Evolutionary conservation across 1,140 invertebrate genomes (phyloP), one percentile per base, ranked within the genome.

Genomic region (Apis cerana): DNA sequence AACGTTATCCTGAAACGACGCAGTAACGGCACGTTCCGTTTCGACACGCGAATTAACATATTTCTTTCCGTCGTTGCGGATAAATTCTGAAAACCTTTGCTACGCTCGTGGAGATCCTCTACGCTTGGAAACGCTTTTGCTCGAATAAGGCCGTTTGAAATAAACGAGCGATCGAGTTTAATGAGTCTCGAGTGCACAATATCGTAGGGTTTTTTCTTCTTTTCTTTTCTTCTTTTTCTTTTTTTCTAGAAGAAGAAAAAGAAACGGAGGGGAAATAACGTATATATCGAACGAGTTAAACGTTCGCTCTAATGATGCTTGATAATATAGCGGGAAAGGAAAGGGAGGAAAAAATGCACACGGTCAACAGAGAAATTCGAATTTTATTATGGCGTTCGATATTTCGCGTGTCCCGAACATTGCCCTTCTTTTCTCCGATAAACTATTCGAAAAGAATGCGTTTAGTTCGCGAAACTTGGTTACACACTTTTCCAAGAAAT

Each of bases 161-260:
- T 71, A 61, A 79, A 62, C 11, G 56, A 62, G 43, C 67, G 21
- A n/a, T 56, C 50, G 3, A 17, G 23, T 19, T 75, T 80, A 80
- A 80, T 43, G 50, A 70, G 33, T 74, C 70, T 21, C 70, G 78
- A 65, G 12, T 13, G 27, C 27, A 1, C n/a, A n/a, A 67, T 71
- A 81, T 33, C 5, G 48, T 7, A n/a, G 15, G n/a, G 27, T 27
- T 27, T 27, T 27, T 27, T 27, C 23, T 33, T 12, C 48, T 72
- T 71, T 71, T 62, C 52, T 33, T 33, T 33, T 33, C 19, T 33
- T 12, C 48, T 72, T 79, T 1, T 71, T 62, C 21, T 33, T 4
- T 33, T 33, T 33, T 33, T 10, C 1, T 19, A 1, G 11, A 7
- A 62, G 27, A 15, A 23, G n/a, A 54, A 50, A 19, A 27, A 54